Conservation (phyloP, 2,797 vertebrate genomes). For the Macrochelys suwanniensis region DNA sequence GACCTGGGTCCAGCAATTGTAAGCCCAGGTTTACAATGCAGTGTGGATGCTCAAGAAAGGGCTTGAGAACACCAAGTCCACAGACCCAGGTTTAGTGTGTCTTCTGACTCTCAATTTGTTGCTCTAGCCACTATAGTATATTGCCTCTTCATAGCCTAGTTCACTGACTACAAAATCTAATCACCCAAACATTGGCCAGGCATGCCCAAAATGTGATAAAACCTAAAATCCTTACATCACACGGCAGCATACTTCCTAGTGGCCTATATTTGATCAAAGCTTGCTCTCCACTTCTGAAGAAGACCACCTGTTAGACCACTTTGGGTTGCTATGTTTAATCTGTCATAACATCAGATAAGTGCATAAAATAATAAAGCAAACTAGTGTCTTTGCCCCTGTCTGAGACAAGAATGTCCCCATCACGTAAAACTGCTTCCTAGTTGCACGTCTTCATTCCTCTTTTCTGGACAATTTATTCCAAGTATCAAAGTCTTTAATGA, state of each 20-base stretch:
- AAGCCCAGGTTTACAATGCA: no score
- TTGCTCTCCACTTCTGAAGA: neutral
- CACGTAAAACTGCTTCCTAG: neutral
- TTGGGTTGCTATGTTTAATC: fast-evolving
- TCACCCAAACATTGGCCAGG: neutral
- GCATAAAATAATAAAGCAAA: neutral
- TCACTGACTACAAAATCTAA: neutral
- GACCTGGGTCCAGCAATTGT: no score
- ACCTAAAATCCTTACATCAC: neutral
- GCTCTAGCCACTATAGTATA: neutral
- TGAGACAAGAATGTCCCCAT: neutral
- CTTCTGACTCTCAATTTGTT: neutral
- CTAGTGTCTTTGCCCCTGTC: neutral
- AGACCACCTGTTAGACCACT: neutral
- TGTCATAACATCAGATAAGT: neutral
- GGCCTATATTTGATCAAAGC: neutral
- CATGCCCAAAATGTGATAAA: neutral
- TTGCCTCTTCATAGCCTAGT: neutral
- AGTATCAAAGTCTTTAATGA: neutral
- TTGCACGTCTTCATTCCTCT: fast-evolving
- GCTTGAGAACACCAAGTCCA: no score
- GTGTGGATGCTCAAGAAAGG: no score
- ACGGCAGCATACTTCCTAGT: neutral
- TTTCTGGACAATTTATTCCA: neutral
- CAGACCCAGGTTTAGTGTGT: no score